These are phyloP conservation scores for Scopus umbretta DNA, from an alignment of 2,113 vertebrate species.

Conservation along the genomic window DNA sequence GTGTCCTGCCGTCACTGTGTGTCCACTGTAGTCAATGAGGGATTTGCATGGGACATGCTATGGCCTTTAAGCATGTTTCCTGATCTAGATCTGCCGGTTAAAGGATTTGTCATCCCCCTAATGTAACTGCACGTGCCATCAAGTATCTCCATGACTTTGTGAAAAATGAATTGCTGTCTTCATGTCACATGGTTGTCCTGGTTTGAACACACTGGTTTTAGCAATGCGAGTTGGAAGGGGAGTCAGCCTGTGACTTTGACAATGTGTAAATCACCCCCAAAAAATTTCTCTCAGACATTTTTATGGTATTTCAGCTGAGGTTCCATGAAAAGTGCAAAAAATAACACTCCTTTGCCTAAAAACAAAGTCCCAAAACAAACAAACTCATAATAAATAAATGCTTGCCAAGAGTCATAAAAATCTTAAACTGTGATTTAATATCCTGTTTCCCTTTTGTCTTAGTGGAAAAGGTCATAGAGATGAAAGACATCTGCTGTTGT, in stretches of 20 bases:
- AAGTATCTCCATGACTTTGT: background rate
- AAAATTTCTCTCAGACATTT: background rate
- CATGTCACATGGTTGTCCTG: background rate
- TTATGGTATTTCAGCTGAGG: slow-evolving; percentile 18
- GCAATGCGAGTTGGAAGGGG: background rate
- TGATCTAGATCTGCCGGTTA: background rate
- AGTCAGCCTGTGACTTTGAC: background rate
- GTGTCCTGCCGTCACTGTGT: background rate
- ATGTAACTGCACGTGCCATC: background rate
- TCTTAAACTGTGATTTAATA: slow-evolving; percentile 57
- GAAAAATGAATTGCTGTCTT: background rate
- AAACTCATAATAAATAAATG: slow-evolving; percentile 29
- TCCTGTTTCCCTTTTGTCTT: slow-evolving; percentile 51
- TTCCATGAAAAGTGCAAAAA: slow-evolving; percentile 47
- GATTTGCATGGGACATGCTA: background rate
- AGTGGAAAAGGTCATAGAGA: slow-evolving; percentile 50
- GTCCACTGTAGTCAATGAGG: background rate
- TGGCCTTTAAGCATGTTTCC: background rate
- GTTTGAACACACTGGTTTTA: background rate
- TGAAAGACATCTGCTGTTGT: slow-evolving; percentile 54
- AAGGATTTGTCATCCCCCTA: background rate
- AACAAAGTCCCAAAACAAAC: slow-evolving; percentile 43
- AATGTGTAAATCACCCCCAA: background rate
- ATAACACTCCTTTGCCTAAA: slow-evolving; percentile 35
- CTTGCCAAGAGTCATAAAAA: slow-evolving; percentile 54